Conservation (phyloP, 2,113 vertebrate genomes). For the Globicephala melas region DNA sequence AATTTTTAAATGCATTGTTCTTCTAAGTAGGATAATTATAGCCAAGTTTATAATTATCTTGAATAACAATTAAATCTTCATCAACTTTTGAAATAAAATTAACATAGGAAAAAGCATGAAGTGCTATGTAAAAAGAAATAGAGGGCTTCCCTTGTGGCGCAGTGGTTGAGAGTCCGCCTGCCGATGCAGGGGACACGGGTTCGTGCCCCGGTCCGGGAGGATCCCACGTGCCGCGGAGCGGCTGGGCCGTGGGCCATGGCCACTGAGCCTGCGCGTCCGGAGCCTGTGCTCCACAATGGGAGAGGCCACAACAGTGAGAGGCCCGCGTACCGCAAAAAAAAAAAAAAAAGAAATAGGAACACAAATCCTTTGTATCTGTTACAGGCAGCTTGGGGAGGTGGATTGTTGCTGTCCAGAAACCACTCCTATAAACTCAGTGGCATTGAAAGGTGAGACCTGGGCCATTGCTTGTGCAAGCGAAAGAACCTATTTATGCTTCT, state of each 20-base stretch:
- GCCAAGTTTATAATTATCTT: conserved; percentile 27
- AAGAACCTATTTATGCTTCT: neutral
- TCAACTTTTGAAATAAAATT: neutral
- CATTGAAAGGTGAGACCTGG: conserved; percentile 77
- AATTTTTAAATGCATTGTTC: conserved; percentile 20
- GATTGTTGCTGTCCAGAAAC: conserved; percentile 79
- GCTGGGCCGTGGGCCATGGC: no score
- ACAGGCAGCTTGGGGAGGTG: conserved; percentile 82
- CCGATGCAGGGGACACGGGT: no score
- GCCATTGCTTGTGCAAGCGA: neutral
- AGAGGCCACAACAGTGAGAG: no score
- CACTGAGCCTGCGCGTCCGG: no score
- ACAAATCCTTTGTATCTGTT: neutral
- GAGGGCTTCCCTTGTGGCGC: no score
- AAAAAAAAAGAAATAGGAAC: neutral
- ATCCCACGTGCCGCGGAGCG: no score
- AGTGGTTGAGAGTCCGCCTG: no score
- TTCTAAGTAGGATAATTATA: conserved; percentile 14
- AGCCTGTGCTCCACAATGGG: no score
- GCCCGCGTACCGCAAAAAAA: no score
- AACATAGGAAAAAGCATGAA: neutral
- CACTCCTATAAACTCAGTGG: conserved; percentile 78
- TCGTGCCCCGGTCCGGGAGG: no score
- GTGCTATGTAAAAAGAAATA: neutral
- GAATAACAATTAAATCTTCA: neutral